phyloP scores from a whole-genome alignment of 2,797 vertebrate genomes.

The Simalia tracyae region DNA sequence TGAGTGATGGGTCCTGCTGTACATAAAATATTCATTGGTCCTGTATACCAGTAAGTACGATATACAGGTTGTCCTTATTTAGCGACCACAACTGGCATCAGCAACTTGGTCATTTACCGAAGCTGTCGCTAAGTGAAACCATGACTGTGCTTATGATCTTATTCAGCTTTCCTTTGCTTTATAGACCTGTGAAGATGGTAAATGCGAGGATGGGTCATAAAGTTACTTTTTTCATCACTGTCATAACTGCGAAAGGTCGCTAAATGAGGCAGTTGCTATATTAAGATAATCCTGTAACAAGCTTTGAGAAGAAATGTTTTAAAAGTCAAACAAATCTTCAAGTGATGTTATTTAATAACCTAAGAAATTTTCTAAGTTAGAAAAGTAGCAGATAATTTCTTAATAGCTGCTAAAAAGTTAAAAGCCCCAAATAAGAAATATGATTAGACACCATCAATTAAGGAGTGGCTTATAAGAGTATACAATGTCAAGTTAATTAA shows the following conservation, averaged over 20 bases:
- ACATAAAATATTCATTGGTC: background rate
- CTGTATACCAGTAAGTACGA: background rate
- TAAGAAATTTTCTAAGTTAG: background rate
- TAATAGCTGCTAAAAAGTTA: constrained; percentile 1
- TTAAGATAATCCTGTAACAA: background rate
- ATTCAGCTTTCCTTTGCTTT: background rate
- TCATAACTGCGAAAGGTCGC: background rate
- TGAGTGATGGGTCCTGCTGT: background rate
- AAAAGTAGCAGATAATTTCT: constrained; percentile 13
- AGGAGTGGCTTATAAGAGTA: background rate
- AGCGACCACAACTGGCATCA: background rate
- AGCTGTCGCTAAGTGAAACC: background rate
- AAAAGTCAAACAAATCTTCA: background rate
- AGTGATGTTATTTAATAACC: constrained; percentile 21
- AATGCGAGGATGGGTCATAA: background rate
- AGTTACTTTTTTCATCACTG: background rate
- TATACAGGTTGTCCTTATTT: background rate
- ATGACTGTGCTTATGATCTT: background rate
- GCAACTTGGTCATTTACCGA: background rate
- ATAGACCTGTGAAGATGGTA: background rate
- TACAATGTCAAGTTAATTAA: constrained; percentile 4
- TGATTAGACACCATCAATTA: background rate
- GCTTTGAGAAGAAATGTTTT: background rate
- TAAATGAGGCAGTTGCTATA: background rate
- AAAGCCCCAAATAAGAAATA: background rate